Evolutionary conservation across 2,797 vertebrate genomes (phyloP).

Genomic region (Microcaecilia unicolor): DNA sequence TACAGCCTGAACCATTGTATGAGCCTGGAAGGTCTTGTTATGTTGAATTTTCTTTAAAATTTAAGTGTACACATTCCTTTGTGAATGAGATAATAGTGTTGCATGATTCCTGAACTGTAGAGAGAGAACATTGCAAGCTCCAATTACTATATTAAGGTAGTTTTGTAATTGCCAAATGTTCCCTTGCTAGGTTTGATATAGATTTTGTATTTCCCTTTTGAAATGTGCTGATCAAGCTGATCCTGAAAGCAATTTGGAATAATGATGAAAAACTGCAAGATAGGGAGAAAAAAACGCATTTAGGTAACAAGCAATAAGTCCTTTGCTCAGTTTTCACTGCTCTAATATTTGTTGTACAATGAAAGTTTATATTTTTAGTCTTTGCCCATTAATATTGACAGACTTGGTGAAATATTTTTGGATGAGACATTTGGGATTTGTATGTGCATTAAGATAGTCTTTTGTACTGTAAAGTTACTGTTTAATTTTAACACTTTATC

Average conservation of each 20-base stretch:
- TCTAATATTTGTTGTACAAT: constrained; percentile 61
- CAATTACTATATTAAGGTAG: constrained; percentile 31
- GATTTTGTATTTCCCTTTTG: constrained; percentile 32
- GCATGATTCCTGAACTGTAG: constrained; percentile 22
- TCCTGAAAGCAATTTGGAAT: constrained; percentile 39
- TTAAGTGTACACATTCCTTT: constrained; percentile 11
- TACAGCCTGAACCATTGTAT: no score
- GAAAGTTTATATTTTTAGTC: constrained; percentile 70
- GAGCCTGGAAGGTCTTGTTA: constrained; percentile 25
- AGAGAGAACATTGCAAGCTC: constrained; percentile 32
- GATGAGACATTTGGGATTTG: constrained; percentile 72
- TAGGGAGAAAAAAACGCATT: constrained; percentile 52
- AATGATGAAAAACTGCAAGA: constrained; percentile 38
- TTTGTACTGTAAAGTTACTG: constrained; percentile 90
- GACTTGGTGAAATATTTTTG: constrained; percentile 59
- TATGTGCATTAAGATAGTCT: constrained; percentile 86
- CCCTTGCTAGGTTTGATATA: constrained; percentile 39
- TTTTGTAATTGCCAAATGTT: constrained; percentile 29
- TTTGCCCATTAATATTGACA: constrained; percentile 54
- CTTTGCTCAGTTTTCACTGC: constrained; percentile 64
- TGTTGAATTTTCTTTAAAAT: constrained; percentile 18
- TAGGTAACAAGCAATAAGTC: constrained; percentile 85
- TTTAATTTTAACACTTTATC: constrained; percentile 85
- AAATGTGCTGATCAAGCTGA: constrained; percentile 22
- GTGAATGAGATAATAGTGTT: constrained; percentile 14